phyloP scores from a whole-genome alignment of 2,113 vertebrate genomes.

The Poeciliopsis turrubarensis region DNA sequence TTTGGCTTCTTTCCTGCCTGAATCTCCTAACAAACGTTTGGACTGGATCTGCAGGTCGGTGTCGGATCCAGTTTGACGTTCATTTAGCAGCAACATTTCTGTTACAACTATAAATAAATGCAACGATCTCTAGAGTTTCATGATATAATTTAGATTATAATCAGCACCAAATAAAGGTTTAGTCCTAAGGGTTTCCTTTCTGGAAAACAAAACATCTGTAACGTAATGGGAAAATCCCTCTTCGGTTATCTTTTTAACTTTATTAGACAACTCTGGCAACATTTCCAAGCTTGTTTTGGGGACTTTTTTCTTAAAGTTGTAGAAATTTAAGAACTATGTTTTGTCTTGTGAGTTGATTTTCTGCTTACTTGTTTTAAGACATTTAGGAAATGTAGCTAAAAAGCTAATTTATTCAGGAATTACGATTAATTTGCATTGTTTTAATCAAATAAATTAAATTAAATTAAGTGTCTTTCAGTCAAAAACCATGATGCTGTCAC shows the following conservation, averaged over 20 bases:
- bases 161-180: slow-evolving; percentile 14
- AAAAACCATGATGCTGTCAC: too few species aligned
- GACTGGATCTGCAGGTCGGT: slow-evolving; percentile 22
- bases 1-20: slow-evolving; percentile 30
- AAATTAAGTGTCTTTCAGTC: too few species aligned
- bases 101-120: slow-evolving; percentile 1
- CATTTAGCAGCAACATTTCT: slow-evolving; percentile 12
- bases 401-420: too few species aligned
- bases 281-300: too few species aligned
- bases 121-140: slow-evolving; percentile 1
- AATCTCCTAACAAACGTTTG: slow-evolving; percentile 45
- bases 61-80: slow-evolving; percentile 33
- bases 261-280: neutral
- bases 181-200: neutral
- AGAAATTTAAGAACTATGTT: too few species aligned
- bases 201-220: neutral
- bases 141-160: slow-evolving; percentile 24
- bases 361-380: too few species aligned
- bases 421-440: too few species aligned
- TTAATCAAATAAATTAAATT: too few species aligned
- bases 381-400: too few species aligned
- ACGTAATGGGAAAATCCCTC: neutral
- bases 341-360: too few species aligned
- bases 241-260: neutral
- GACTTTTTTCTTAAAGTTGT: too few species aligned